These are phyloP conservation scores for Varanus salvator DNA, from an alignment of 2,113 vertebrate genomes.

Conservation along the genomic window DNA sequence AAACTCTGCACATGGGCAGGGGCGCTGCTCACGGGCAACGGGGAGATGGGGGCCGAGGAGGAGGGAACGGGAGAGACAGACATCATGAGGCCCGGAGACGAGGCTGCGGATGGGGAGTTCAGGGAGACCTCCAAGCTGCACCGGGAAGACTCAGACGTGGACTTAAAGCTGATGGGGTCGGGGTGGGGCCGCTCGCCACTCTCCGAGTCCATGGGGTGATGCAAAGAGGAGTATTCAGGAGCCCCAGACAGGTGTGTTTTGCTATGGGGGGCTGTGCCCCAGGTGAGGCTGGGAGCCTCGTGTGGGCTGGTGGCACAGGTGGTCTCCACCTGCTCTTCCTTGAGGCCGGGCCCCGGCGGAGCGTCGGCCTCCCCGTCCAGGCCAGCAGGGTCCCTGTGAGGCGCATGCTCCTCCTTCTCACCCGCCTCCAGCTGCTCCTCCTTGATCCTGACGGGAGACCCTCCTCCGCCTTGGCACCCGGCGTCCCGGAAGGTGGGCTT, in stretches of 20 bases:
- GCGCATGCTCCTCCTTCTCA: slow-evolving; percentile 29
- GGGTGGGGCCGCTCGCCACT: slow-evolving; percentile 74
- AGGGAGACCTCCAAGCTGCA: slow-evolving; percentile 92
- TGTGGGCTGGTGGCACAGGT: slow-evolving; percentile 54
- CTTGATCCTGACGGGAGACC: slow-evolving; percentile 80
- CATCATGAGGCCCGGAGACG: slow-evolving; percentile 90
- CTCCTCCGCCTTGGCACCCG: slow-evolving; percentile 55
- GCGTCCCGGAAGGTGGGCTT: slow-evolving; percentile 72
- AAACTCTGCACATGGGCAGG: slow-evolving; percentile 73
- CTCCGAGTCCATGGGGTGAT: slow-evolving; percentile 72
- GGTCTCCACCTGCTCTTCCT: slow-evolving; percentile 72
- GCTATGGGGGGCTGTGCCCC: slow-evolving; percentile 69
- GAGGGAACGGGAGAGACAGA: slow-evolving; percentile 91
- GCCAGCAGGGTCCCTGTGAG: slow-evolving; percentile 52
- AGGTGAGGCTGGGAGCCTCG: slow-evolving; percentile 62
- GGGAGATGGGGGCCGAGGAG: slow-evolving; percentile 91
- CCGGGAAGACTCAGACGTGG: slow-evolving; percentile 85
- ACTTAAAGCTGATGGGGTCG: slow-evolving; percentile 90
- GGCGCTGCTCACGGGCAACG: slow-evolving; percentile 78
- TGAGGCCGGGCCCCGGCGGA: slow-evolving; percentile 61
- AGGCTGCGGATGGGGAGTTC: slow-evolving; percentile 90
- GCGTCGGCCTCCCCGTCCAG: slow-evolving; percentile 69
- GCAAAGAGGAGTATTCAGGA: slow-evolving; percentile 70
- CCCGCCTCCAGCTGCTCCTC: slow-evolving; percentile 80
- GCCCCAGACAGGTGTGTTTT: slow-evolving; percentile 59